A percentile compares a stretch with the other conserved stretches of the same genome.
Evolutionary conservation across 2,113 vertebrate species (phyloP).

Genomic region (Motacilla alba): DNA sequence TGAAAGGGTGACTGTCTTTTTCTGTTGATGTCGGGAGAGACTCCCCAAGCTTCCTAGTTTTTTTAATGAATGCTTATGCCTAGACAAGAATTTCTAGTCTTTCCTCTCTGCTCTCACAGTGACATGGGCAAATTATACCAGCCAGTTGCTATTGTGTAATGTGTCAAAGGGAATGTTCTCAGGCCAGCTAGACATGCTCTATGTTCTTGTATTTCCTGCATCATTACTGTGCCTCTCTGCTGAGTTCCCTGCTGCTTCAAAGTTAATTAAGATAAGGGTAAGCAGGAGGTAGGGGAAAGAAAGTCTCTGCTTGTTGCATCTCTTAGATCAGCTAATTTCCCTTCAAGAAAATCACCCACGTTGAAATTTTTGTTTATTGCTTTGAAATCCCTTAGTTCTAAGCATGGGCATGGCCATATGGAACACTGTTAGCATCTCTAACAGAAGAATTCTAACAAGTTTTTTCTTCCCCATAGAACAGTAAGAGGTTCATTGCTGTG

Average conservation of each 20-base stretch:
- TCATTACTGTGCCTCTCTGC: constrained; percentile 62
- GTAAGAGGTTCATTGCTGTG: not conserved
- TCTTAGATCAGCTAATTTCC: constrained; percentile 57
- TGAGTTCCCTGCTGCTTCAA: constrained; percentile 57
- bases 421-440: not conserved
- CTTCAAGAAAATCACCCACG: constrained; percentile 24
- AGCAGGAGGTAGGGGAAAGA: constrained; percentile 17
- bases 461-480: not conserved
- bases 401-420: not conserved
- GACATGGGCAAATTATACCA: constrained; percentile 27
- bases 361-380: constrained; percentile 12
- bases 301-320: constrained; percentile 45
- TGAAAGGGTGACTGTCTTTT: not conserved
- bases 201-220: constrained; percentile 60
- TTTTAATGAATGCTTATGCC: not conserved
- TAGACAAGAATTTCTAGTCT: constrained; percentile 20
- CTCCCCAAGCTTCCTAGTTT: not conserved
- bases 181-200: constrained; percentile 50
- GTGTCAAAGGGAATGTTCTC: constrained; percentile 67
- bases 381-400: not conserved
- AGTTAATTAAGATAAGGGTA: constrained; percentile 68
- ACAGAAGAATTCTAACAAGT: not conserved
- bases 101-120: constrained; percentile 15
- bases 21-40: not conserved
- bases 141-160: constrained; percentile 59